phyloP scores from a whole-genome alignment of 1,140 invertebrate genomes.

The Luehdorfia chinensis region DNA sequence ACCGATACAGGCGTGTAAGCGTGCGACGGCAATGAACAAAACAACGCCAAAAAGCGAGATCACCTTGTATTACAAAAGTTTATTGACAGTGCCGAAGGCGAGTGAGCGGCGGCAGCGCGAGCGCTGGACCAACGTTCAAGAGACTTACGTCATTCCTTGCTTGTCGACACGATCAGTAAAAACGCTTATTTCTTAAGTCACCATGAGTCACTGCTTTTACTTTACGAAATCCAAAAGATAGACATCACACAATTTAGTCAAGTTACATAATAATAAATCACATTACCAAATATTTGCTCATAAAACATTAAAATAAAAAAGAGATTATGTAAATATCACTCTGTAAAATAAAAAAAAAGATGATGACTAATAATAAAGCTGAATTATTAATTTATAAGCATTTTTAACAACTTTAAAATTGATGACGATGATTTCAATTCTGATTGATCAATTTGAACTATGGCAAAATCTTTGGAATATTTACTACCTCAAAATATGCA shows the following conservation, averaged over 20 bases:
- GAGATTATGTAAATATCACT: too few relatives aligned
- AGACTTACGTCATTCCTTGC: slow-evolving; percentile 57
- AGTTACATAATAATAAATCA: neutral
- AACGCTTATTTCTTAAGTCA: slow-evolving; percentile 43
- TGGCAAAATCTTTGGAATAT: too few relatives aligned
- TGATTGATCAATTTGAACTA: too few relatives aligned
- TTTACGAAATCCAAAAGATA: slow-evolving; percentile 8
- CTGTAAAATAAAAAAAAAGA: too few relatives aligned
- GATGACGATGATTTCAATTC: too few relatives aligned
- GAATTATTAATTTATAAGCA: too few relatives aligned
- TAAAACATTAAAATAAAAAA: too few relatives aligned
- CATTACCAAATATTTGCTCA: too few relatives aligned
- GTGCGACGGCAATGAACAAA: slow-evolving; percentile 35
- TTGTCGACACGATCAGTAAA: slow-evolving; percentile 47
- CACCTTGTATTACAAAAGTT: slow-evolving; percentile 63
- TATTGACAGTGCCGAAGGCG: slow-evolving; percentile 68
- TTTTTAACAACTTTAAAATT: too few relatives aligned
- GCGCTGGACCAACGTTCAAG: slow-evolving; percentile 43
- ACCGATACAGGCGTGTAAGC: slow-evolving; percentile 16
- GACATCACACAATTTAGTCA: slow-evolving; percentile 3
- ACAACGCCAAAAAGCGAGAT: slow-evolving; percentile 47
- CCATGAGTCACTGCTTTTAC: slow-evolving; percentile 32
- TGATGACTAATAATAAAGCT: too few relatives aligned
- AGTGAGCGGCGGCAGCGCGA: slow-evolving; percentile 38
- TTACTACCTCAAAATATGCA: too few relatives aligned